Evolutionary conservation across 1,140 invertebrate genomes (phyloP), one percentile per base, ranked within the genome.

Genomic region (Bacillus rossius): DNA sequence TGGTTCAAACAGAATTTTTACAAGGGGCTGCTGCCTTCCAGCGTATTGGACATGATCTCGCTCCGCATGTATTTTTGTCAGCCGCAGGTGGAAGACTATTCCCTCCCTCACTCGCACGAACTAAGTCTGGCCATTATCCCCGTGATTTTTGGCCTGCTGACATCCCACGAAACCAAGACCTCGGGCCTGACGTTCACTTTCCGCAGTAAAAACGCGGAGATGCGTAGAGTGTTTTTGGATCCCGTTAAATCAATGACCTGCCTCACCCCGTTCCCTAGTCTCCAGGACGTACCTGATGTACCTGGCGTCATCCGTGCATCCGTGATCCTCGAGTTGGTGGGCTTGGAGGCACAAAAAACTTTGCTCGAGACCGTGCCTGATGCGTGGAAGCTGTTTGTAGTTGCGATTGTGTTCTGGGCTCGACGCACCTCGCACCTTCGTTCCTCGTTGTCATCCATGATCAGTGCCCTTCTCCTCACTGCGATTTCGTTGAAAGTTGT

Each of bases 11-110:
- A 82, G 8, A 76, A 80, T 56, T 82, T 84, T 57, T 77, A 81
- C 54, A 69, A 69, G 4, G 84, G 81, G 2, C 61, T 74, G 23
- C 78, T 86, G 59, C 81, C 86, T 1, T 66, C 77, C 2, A 79
- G 77, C 62, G 83, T 86, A 63, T 77, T 90, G 34, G 86, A 91
- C 69, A 78, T 89, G 1, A 65, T 85, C 43, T 76, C 79, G 19
- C 73, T 83, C 40, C 79, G 82, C 58, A 74, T 83, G 41, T 83
- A 86, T 64, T 81, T 91, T 60, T 83, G 83, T 59, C 77, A 76
- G 20, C 81, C 84, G 14, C 89, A 92, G 76, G 79, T 91, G 8
- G 91, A 94, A 72, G 79, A 89, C 65, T 79, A 81, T 63, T 67
- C 67, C 3, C 70, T 77, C 22, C 69, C 76, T 7, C 80, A 86